Conservation (phyloP, 2,888 invertebrate species). For the Dolichopus griseipennis region DNA sequence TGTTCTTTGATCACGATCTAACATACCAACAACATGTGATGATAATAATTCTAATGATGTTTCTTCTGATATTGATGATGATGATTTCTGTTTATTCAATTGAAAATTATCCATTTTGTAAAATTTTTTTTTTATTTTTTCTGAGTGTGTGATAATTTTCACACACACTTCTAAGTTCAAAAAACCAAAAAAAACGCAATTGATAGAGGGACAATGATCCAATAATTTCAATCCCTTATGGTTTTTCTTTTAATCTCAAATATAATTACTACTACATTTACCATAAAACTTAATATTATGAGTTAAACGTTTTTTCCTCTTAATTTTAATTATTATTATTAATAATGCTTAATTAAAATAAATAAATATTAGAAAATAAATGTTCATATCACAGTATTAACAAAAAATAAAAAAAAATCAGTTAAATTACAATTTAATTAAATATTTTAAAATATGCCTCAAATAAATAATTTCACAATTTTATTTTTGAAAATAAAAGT, state of each 20-base stretch:
- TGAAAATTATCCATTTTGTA: no score
- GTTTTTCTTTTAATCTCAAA: background rate
- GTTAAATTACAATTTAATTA: no score
- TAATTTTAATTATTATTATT: no score
- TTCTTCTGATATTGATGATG: background rate
- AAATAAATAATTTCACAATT: background rate
- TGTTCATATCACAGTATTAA: background rate
- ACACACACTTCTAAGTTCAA: no score
- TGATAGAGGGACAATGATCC: no score
- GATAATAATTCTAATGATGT: background rate
- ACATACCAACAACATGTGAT: slow-evolving; percentile 20
- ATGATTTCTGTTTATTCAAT: no score
- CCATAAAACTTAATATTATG: background rate
- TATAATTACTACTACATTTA: background rate
- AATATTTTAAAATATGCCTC: background rate
- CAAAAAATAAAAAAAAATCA: background rate
- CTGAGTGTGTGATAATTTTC: no score
- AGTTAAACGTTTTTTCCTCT: no score
- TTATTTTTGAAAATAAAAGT: background rate
- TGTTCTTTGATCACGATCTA: slow-evolving; percentile 22
- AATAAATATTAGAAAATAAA: background rate
- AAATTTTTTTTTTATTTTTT: no score
- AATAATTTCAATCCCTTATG: background rate
- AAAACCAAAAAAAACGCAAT: no score
- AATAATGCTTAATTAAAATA: background rate